These are phyloP conservation scores for Hydropsyche tenuis DNA, from an alignment of 1,140 invertebrate species.

Conservation along the genomic window DNA sequence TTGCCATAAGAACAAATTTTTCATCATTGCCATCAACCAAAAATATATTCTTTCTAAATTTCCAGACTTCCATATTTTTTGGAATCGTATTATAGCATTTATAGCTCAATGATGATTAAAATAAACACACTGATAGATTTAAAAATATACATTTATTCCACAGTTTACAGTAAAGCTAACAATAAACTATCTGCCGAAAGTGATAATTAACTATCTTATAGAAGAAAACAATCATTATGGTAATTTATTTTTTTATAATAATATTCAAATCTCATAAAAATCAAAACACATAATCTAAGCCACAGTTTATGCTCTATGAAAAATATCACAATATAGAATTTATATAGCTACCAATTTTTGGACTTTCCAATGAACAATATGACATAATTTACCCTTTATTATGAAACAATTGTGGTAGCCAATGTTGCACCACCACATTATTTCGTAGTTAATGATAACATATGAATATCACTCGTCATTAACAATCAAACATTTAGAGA, in stretches of 20 bases:
- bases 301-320: neutral
- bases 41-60: too few species aligned
- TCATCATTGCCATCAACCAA: too few species aligned
- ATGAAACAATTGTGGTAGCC: too few species aligned
- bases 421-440: too few species aligned
- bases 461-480: too few species aligned
- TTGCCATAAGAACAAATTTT: too few species aligned
- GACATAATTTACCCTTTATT: conserved; percentile 9
- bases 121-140: neutral
- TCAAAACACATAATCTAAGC: conserved; percentile 6
- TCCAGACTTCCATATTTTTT: too few species aligned
- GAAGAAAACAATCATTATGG: neutral
- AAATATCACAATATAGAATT: conserved; percentile 22
- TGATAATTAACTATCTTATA: neutral
- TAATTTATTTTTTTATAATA: neutral
- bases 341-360: conserved; percentile 15
- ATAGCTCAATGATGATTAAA: too few species aligned
- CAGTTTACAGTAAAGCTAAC: conserved; percentile 9
- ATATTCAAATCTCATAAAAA: neutral
- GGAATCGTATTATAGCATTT: too few species aligned
- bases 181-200: conserved; percentile 2
- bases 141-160: conserved; percentile 21
- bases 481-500: too few species aligned
- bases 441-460: too few species aligned
- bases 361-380: neutral